Conservation (phyloP, 1,140 invertebrate species). For the Scaptomyza graminum region DNA sequence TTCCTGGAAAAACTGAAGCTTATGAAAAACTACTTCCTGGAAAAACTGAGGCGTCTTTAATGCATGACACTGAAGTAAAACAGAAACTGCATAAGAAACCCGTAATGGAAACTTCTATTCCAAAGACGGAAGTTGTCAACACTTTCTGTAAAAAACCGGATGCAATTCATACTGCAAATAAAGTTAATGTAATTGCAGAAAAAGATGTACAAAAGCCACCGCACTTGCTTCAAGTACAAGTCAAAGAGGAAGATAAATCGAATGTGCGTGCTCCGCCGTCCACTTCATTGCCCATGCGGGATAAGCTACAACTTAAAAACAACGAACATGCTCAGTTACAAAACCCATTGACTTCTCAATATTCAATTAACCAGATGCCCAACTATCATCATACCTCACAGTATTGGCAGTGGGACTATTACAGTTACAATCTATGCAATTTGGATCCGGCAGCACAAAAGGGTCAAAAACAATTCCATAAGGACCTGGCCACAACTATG, state of each 20-base stretch:
- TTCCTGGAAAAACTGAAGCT: conserved; percentile 2
- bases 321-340: conserved; percentile 72
- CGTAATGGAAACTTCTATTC: conserved; percentile 8
- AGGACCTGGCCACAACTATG: conserved; percentile 80
- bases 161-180: conserved; percentile 13
- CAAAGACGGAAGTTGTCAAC: conserved; percentile 35
- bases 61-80: conserved; percentile 41
- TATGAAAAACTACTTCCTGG: conserved; percentile 6
- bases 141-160: conserved; percentile 46
- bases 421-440: conserved; percentile 85
- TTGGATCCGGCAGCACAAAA: conserved; percentile 83
- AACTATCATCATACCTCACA: conserved; percentile 87
- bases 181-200: conserved; percentile 33
- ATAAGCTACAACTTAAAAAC: conserved; percentile 65
- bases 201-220: conserved; percentile 45
- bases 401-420: conserved; percentile 87
- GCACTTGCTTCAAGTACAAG: conserved; percentile 63
- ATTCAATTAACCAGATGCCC: conserved; percentile 86
- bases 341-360: conserved; percentile 84
- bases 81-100: conserved; percentile 52
- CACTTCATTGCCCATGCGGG: conserved; percentile 44
- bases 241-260: conserved; percentile 71
- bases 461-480: conserved; percentile 81
- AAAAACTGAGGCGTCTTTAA: conserved; percentile 2
- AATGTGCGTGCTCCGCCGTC: conserved; percentile 25